A percentile compares a stretch with the other conserved stretches of the same genome.
Conservation (phyloP, 1,140 invertebrate genomes). For the Conus ventricosus region DNA sequence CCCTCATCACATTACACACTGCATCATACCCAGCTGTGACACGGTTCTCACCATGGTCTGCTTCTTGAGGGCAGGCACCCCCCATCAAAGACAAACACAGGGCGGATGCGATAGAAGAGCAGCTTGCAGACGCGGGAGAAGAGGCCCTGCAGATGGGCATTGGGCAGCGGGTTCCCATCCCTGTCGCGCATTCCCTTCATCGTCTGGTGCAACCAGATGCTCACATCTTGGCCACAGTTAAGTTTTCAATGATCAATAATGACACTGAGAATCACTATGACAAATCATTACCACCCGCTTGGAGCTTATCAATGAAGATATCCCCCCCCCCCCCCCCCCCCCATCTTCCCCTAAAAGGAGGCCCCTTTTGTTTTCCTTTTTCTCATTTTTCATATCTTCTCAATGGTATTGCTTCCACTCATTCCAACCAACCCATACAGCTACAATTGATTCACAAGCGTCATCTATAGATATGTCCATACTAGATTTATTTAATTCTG, state of each 20-base stretch:
- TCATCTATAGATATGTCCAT: too few species aligned
- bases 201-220: conserved; percentile 98
- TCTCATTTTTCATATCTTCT: too few species aligned
- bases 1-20: too few species aligned
- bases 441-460: too few species aligned
- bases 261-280: neutral
- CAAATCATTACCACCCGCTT: neutral
- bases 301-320: neutral
- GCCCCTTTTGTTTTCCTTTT: too few species aligned
- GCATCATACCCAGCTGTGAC: neutral
- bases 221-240: conserved; percentile 85
- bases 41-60: conserved; percentile 87
- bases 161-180: conserved; percentile 86
- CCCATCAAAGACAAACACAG: conserved; percentile 99
- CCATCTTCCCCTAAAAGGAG: too few species aligned
- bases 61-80: conserved; percentile 91
- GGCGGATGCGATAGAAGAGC: conserved; percentile 95
- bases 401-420: too few species aligned
- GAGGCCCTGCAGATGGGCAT: conserved; percentile 94
- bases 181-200: conserved; percentile 95
- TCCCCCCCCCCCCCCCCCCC: neutral
- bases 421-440: too few species aligned
- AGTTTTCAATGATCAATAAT: conserved; percentile 18
- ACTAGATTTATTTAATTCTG: too few species aligned
- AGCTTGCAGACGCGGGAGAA: conserved; percentile 97